Evolutionary conservation across 2,113 vertebrate species (phyloP).

Genomic region (Ceyx margarethae): DNA sequence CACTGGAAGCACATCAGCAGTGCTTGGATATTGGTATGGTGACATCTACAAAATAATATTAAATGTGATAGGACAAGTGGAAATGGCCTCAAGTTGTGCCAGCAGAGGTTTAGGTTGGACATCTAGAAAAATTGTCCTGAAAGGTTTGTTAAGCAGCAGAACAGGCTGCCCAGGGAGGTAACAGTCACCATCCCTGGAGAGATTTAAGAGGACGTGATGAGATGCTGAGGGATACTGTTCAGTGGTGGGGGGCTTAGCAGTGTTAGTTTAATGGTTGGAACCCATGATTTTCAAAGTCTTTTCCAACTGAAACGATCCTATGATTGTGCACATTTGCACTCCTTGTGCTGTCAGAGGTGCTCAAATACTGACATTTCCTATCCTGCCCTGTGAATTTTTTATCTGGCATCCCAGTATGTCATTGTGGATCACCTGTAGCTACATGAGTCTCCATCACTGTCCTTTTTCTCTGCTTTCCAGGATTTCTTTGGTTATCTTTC

Average conservation of each 20-base stretch:
- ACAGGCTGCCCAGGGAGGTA: too few species aligned
- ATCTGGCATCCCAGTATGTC: neutral
- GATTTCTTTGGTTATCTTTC: neutral
- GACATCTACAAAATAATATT: neutral
- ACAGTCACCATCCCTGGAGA: too few species aligned
- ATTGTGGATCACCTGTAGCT: neutral
- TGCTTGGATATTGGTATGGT: neutral
- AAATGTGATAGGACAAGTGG: neutral
- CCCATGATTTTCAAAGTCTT: too few species aligned
- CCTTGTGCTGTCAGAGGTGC: neutral
- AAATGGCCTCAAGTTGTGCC: too few species aligned
- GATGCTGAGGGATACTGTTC: too few species aligned
- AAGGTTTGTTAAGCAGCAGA: too few species aligned
- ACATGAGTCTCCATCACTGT: neutral
- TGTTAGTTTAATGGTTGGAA: too few species aligned
- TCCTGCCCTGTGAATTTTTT: neutral
- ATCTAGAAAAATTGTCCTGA: too few species aligned
- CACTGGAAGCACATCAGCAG: neutral
- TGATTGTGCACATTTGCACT: neutral
- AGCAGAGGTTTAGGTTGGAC: too few species aligned
- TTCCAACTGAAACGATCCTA: too few species aligned
- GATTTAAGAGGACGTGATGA: too few species aligned
- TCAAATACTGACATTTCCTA: neutral
- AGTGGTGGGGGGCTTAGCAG: too few species aligned
- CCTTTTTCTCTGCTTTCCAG: neutral